Evolutionary conservation across 2,113 vertebrate species (phyloP).

Genomic region (Calyptomena viridis): DNA sequence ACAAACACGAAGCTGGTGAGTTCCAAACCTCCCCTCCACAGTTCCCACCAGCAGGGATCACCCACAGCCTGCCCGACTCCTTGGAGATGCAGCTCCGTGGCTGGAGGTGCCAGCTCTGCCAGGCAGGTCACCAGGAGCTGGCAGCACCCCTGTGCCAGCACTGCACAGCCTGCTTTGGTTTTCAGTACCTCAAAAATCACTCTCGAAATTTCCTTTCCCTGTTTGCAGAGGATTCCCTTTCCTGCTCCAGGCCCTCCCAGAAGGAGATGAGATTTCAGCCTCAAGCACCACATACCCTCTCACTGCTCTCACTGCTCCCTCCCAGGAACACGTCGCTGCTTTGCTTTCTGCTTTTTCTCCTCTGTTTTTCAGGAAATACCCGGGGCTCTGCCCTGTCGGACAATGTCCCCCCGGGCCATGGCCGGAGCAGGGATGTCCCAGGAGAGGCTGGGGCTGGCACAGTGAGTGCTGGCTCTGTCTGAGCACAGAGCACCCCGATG

Average conservation of each 20-base stretch:
- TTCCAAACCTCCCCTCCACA: not conserved
- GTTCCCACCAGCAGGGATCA: rapidly evolving
- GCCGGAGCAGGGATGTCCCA: not conserved
- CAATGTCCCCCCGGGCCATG: not conserved
- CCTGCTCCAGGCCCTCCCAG: not conserved
- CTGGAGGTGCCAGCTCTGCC: rapidly evolving
- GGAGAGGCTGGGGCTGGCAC: not conserved
- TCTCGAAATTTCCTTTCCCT: not conserved
- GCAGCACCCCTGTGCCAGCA: rapidly evolving
- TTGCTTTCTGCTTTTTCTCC: not conserved
- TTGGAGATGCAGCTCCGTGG: rapidly evolving
- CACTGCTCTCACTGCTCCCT: not conserved
- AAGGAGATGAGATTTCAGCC: not conserved
- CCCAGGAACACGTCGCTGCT: not conserved
- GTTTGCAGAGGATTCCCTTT: not conserved
- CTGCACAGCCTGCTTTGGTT: rapidly evolving
- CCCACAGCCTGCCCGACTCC: rapidly evolving
- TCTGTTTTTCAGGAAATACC: too few relatives aligned
- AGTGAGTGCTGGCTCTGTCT: not conserved
- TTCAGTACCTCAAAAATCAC: too few relatives aligned
- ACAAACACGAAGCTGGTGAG: not conserved
- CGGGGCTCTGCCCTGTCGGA: rapidly evolving
- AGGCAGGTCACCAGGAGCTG: not conserved
- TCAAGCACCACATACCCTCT: not conserved
- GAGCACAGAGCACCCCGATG: not conserved